Evolutionary conservation across 2,797 vertebrate species (phyloP), one percentile per base, ranked within the genome.

Genomic region (Poeciliopsis gracilis): DNA sequence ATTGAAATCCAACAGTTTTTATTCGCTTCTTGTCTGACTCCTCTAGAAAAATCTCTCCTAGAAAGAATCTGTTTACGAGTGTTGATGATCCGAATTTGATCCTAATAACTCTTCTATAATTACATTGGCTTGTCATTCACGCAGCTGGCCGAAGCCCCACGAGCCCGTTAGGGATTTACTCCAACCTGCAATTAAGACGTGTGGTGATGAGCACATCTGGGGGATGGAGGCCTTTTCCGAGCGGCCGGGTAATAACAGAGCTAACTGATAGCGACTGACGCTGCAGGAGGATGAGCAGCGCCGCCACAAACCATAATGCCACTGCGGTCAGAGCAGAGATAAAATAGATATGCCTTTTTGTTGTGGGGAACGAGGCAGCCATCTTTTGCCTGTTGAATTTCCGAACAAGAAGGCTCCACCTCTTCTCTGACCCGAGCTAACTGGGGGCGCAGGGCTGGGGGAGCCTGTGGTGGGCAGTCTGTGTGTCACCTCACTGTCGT

Each of bases 201-300:
- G 82, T 25, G 79, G 91, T 72, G 88, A 90, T 91, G 89, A 92
- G 90, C 82, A 73, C 83, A 90, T 85, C 88, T 89, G 93, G 82
- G 45, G 81, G 79, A 86, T 86, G 53, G 82, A 93, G 81, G 85
- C 82, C 76, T 84, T 85, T 87, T 88, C 84, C 86, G 88, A 86
- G 90, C 77, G 88, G 92, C 86, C 10, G 84, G 76, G 86, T 95
- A 96, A 96, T 95, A 91, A 96, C 90, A 96, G 95, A 93, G 91
- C 83, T 41, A 92, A 78, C 77, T 85, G 89, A 92, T 89, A 89
- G 79, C 77, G 53, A 72, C 76, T 43, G 71, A 85, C 59, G 77
- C 83, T 79, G 79, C 78, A 82, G 69, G 88, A 89, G 83, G 94
- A 92, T 69, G 88, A 90, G 92, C 90, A 80, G 76, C 75, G 85